These are phyloP conservation scores for Monopterus albus DNA, from an alignment of 2,113 vertebrate genomes.

Conservation along the genomic window DNA sequence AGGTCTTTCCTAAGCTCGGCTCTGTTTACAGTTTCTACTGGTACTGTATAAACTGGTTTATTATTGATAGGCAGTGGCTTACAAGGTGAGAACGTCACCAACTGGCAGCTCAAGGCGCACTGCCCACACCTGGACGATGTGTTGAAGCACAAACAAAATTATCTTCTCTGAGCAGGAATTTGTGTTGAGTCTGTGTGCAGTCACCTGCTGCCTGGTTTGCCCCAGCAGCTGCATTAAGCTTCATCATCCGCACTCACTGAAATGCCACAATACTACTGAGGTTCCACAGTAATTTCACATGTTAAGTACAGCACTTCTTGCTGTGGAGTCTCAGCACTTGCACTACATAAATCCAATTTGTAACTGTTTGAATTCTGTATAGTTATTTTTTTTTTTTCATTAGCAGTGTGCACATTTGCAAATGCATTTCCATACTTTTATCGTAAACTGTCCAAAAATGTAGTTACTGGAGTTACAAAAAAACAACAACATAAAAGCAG, in stretches of 20 bases:
- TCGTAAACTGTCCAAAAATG: not conserved
- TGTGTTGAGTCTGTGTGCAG: conserved; percentile 8
- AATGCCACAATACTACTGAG: conserved; percentile 24
- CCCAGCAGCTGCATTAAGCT: conserved; percentile 14
- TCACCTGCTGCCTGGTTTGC: conserved; percentile 29
- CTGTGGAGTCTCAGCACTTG: conserved; percentile 36
- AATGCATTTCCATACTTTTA: not conserved
- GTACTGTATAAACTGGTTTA: not conserved
- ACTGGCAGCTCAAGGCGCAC: conserved; percentile 4
- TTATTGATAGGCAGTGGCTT: conserved; percentile 28
- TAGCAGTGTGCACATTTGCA: conserved; percentile 1
- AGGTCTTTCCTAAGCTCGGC: conserved; percentile 1
- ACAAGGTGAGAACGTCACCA: conserved; percentile 13
- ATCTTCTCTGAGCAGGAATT: conserved; percentile 35
- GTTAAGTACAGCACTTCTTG: conserved; percentile 14
- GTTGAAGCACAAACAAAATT: conserved; percentile 12
- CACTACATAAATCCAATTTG: conserved; percentile 35
- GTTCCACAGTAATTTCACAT: conserved; percentile 39
- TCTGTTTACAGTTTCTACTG: conserved; percentile 5
- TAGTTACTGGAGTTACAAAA: conserved; percentile 1
- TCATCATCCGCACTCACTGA: not conserved
- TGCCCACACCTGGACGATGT: not conserved
- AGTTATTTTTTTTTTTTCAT: not conserved
- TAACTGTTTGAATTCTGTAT: too few relatives aligned
- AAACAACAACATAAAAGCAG: not conserved